phyloP scores from a whole-genome alignment of 2,888 invertebrate species.

The Mythimna lalbum region DNA sequence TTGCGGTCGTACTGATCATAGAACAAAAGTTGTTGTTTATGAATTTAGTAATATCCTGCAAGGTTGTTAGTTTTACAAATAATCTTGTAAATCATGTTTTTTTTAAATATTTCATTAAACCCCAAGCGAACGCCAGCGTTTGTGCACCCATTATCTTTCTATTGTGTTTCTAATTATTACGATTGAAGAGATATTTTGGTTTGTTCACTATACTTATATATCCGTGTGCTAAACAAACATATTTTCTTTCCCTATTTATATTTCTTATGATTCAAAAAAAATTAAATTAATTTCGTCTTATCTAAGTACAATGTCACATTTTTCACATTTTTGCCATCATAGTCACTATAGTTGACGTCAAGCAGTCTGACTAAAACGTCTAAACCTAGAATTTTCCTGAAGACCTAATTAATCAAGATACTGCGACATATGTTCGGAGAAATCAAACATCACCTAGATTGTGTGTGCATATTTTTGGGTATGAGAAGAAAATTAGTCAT shows the following conservation, averaged over 20 bases:
- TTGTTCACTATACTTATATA: too few species aligned
- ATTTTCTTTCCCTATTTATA: neutral
- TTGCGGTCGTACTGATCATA: too few species aligned
- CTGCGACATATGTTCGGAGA: slow-evolving; percentile 43
- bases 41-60: too few species aligned
- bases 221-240: too few species aligned
- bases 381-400: slow-evolving; percentile 57
- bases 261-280: slow-evolving; percentile 25
- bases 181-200: too few species aligned
- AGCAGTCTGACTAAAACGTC: slow-evolving; percentile 66
- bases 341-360: slow-evolving; percentile 60
- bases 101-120: too few species aligned
- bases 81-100: too few species aligned
- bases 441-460: slow-evolving; percentile 45
- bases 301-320: slow-evolving; percentile 10
- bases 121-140: too few species aligned
- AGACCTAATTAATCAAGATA: slow-evolving; percentile 71
- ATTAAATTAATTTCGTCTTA: slow-evolving; percentile 21
- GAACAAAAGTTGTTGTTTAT: too few species aligned
- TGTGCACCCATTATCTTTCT: too few species aligned
- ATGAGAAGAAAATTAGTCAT: slow-evolving; percentile 47
- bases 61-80: too few species aligned
- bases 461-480: slow-evolving; percentile 29
- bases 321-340: neutral
- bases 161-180: too few species aligned